Evolutionary conservation across 1,140 invertebrate genomes (phyloP).

Genomic region (Brachystomella parvula): DNA sequence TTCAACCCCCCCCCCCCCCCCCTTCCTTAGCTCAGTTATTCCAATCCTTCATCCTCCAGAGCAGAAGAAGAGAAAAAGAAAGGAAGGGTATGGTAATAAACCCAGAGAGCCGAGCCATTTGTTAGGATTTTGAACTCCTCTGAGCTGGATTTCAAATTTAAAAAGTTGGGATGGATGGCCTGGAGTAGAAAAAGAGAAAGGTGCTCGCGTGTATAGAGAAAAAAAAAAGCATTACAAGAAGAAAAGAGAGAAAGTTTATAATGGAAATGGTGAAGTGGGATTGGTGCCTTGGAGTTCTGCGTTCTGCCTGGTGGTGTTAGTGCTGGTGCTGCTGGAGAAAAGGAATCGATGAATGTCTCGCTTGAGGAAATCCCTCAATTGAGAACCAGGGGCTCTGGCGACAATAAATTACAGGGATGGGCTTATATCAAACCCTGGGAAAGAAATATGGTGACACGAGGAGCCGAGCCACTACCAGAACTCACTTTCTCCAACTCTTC

Average conservation of each 20-base stretch:
- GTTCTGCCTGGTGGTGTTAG: background rate
- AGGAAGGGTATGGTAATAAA: slow-evolving; percentile 8
- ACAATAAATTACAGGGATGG: slow-evolving; percentile 38
- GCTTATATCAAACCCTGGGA: slow-evolving; percentile 38
- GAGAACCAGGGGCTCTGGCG: slow-evolving; percentile 31
- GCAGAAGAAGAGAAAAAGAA: too few relatives aligned
- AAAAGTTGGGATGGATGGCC: too few relatives aligned
- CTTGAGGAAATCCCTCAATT: slow-evolving; percentile 40
- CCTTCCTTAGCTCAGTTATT: too few relatives aligned
- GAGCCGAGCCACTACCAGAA: background rate
- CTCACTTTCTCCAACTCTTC: background rate
- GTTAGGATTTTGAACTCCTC: slow-evolving; percentile 2
- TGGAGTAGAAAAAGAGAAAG: too few relatives aligned
- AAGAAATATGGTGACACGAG: slow-evolving; percentile 39
- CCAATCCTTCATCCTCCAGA: slow-evolving; percentile 11
- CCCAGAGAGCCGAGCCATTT: background rate
- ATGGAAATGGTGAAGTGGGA: slow-evolving; percentile 8
- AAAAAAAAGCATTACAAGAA: background rate
- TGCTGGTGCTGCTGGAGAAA: too few relatives aligned
- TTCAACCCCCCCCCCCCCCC: background rate
- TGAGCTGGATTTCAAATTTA: slow-evolving; percentile 1
- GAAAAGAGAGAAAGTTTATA: slow-evolving; percentile 11
- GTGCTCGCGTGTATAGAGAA: background rate
- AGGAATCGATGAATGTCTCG: slow-evolving; percentile 40
- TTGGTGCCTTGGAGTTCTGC: background rate